Evolutionary conservation across 2,888 invertebrate genomes (phyloP).

Genomic region (Trachelus iudaicus): DNA sequence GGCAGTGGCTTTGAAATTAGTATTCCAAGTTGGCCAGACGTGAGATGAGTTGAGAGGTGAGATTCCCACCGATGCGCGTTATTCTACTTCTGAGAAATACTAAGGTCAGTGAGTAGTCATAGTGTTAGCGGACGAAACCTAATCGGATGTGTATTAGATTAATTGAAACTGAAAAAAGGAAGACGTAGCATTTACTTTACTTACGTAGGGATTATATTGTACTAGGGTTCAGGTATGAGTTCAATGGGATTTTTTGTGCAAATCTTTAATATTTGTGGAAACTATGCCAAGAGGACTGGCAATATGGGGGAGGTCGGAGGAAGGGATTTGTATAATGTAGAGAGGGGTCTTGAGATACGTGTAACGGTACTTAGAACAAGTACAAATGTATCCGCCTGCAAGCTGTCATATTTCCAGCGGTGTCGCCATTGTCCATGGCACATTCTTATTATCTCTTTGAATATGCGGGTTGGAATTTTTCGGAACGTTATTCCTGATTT

Average conservation of each 20-base stretch:
- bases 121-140: conserved; percentile 22
- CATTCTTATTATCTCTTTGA: conserved; percentile 38
- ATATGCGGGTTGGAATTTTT: conserved; percentile 6
- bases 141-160: conserved; percentile 30
- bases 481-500: conserved; percentile 14
- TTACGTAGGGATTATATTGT: too few species aligned
- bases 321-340: not conserved
- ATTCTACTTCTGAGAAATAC: conserved; percentile 25
- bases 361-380: conserved; percentile 59
- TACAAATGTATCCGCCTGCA: conserved; percentile 59
- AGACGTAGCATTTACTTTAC: too few species aligned
- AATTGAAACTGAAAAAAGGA: conserved; percentile 27
- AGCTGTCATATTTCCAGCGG: conserved; percentile 50
- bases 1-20: conserved; percentile 7
- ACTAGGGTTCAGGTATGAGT: too few species aligned
- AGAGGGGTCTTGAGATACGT: not conserved
- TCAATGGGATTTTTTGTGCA: too few species aligned
- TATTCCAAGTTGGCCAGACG: conserved; percentile 29
- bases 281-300: conserved; percentile 35
- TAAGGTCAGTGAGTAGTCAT: conserved; percentile 33
- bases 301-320: conserved; percentile 22
- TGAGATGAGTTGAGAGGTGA: conserved; percentile 29
- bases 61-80: conserved; percentile 30
- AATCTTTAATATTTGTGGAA: too few species aligned
- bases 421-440: conserved; percentile 39